These are phyloP conservation scores for Thymelicus lineola DNA, from an alignment of 2,888 invertebrate species.

Conservation along the genomic window DNA sequence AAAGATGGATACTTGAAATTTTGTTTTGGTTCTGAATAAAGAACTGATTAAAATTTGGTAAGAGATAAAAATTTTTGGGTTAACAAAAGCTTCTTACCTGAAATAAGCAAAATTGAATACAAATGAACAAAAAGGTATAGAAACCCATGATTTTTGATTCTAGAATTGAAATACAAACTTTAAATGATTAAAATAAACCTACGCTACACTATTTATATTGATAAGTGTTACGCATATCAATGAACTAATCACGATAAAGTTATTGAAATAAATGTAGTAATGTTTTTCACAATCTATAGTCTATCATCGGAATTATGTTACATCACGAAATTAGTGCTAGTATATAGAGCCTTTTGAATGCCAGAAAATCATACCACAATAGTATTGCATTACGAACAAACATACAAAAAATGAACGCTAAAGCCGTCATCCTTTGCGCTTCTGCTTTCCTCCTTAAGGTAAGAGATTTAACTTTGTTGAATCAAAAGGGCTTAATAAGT, in stretches of 20 bases:
- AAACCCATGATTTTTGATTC: conserved; percentile 5
- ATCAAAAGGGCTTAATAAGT: too few relatives aligned
- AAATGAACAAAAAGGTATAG: conserved; percentile 4
- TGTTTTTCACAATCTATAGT: conserved; percentile 23
- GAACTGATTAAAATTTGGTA: too few relatives aligned
- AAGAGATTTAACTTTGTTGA: too few relatives aligned
- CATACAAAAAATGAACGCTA: conserved; percentile 22
- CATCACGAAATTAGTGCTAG: background rate
- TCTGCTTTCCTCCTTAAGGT: conserved; percentile 22
- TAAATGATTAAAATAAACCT: conserved; percentile 9
- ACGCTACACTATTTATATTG: conserved; percentile 11
- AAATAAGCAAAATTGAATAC: conserved; percentile 10
- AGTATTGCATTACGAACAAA: conserved; percentile 1
- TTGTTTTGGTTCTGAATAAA: background rate
- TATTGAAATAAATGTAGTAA: conserved; percentile 14
- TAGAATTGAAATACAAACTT: background rate
- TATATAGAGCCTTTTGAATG: conserved; percentile 13
- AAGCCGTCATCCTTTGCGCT: conserved; percentile 10
- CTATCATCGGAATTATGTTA: background rate
- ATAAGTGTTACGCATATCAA: conserved; percentile 12
- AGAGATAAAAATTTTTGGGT: too few relatives aligned
- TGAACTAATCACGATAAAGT: conserved; percentile 19
- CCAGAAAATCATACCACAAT: conserved; percentile 11
- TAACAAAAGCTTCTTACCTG: conserved; percentile 9
- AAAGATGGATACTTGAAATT: background rate